These are phyloP conservation scores for Setophaga kirtlandii DNA, from an alignment of 2,113 vertebrate genomes.

Conservation along the genomic window DNA sequence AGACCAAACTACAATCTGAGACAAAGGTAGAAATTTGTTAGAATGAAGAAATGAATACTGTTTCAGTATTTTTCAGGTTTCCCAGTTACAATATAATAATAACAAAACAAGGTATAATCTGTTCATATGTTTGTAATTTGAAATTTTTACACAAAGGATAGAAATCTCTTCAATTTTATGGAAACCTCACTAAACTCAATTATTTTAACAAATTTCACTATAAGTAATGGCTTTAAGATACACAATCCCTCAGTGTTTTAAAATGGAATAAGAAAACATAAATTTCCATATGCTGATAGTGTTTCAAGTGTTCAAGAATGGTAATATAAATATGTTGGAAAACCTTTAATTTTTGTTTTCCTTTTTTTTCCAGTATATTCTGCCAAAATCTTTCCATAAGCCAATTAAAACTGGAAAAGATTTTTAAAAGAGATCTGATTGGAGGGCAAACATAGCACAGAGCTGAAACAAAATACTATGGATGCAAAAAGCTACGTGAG, in stretches of 20 bases:
- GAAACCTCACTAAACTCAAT: neutral
- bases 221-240: neutral
- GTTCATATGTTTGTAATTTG: neutral
- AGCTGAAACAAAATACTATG: neutral
- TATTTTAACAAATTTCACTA: neutral
- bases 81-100: neutral
- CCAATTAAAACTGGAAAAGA: neutral
- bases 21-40: neutral
- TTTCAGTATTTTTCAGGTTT: neutral
- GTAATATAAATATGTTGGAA: neutral
- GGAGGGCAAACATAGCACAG: neutral
- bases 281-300: neutral
- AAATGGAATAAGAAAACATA: neutral
- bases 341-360: neutral
- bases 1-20: neutral
- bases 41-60: neutral
- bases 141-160: neutral
- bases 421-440: neutral
- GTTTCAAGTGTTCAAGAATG: neutral
- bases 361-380: neutral
- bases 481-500: neutral
- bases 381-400: neutral
- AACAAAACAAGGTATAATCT: neutral
- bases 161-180: neutral
- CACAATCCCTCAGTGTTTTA: neutral